Evolutionary conservation across 2,888 invertebrate species (phyloP), one percentile per base, ranked within the genome.

Genomic region (Neocrepidodera transversa): DNA sequence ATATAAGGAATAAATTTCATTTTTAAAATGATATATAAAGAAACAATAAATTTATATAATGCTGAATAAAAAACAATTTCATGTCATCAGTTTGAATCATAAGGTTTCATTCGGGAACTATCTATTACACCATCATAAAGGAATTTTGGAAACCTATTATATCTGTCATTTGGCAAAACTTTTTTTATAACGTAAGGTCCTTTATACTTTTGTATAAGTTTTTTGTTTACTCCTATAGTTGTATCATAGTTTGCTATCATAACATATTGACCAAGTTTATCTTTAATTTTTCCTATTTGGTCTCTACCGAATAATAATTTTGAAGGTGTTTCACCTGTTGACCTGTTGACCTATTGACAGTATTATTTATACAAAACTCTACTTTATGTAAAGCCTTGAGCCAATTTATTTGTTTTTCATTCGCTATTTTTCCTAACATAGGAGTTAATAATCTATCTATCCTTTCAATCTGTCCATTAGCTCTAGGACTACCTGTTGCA

Each of bases 101-200:
- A 43, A 7, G 20, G 5, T 18, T 42, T 42, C 2, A 38, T 11
- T 38, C 38, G 10, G 4, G 26, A 28, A 17, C 30, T 16, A 6
- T 45, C 51, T 7, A 52, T 36, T 16, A 35, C 48, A 13, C 49
- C 47, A 48, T 47, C 35, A 32, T 20, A 36, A 7, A 36, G 52
- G 42, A 10, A 16, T 52, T 52, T 28, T 52, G 52, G 42, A 52
- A 52, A 10, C 42, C 40, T 30, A 42, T 42, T 30, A 42, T 52
- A 52, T 30, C 52, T 40, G 14, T 42, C 51, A 26, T 38, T 38
- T 8, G 14, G n/a, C 11, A 23, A 17, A 11, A 51, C 47, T 60
- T 69, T 69, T 42, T 62, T 58, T 26, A 67, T 66, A 42, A 56
- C 62, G 50, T 71, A 70, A n/a, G 71, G 72, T 8, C 71, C 71